Evolutionary conservation across 2,113 vertebrate genomes (phyloP).

Genomic region (Sialia sialis): DNA sequence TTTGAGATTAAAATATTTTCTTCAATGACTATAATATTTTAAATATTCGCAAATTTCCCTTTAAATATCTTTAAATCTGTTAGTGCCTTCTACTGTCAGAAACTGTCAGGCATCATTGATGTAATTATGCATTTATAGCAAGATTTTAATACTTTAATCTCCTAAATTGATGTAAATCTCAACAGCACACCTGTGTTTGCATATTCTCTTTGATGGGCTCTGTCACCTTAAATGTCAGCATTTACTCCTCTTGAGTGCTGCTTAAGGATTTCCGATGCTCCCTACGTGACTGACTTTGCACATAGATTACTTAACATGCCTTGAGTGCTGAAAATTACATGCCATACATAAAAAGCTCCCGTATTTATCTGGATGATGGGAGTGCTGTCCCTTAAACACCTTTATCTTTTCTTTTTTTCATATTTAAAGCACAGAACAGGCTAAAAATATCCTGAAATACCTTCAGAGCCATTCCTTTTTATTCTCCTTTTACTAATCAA

Average conservation of each 20-base stretch:
- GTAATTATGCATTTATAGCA: slow-evolving; percentile 41
- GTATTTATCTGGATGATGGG: neutral
- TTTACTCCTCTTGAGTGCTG: neutral
- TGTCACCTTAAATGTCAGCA: slow-evolving; percentile 46
- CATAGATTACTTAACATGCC: neutral
- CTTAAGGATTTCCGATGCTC: slow-evolving; percentile 1
- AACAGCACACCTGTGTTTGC: slow-evolving; percentile 51
- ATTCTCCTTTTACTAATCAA: neutral
- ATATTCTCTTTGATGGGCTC: slow-evolving; percentile 24
- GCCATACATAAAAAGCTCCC: neutral
- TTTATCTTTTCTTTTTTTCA: neutral
- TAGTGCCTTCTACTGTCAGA: slow-evolving; percentile 30
- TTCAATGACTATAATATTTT: neutral
- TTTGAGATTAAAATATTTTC: neutral
- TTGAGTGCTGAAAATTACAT: neutral
- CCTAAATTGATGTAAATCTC: slow-evolving; percentile 39
- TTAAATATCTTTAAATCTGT: neutral
- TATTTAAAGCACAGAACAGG: neutral
- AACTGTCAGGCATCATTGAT: slow-evolving; percentile 11
- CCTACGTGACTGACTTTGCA: neutral
- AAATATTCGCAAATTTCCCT: neutral
- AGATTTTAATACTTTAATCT: slow-evolving; percentile 60
- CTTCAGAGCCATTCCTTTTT: neutral
- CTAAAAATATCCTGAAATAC: neutral
- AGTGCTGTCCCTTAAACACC: neutral